Conservation (phyloP, 2,797 vertebrate species). For the Poeciliopsis infans region DNA sequence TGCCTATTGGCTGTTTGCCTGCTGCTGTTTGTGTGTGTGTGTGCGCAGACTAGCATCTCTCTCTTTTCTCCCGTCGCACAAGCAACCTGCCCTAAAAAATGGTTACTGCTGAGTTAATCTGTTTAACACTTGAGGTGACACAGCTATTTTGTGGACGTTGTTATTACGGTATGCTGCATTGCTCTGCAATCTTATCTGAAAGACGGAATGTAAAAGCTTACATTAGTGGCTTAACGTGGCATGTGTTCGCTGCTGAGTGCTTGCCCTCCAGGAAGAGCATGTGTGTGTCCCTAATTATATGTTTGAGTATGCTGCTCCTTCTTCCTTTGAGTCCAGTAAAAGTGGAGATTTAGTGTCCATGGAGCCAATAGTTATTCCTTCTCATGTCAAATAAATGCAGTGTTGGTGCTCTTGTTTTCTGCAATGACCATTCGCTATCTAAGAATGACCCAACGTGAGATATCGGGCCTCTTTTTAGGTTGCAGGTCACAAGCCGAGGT, state of each 20-base stretch:
- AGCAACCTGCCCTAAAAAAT: constrained; percentile 45
- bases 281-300: constrained; percentile 56
- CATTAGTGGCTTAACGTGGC: constrained; percentile 29
- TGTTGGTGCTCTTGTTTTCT: not conserved
- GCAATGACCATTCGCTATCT: not conserved
- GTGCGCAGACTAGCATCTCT: constrained; percentile 26
- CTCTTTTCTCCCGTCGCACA: constrained; percentile 32
- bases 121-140: constrained; percentile 28
- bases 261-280: constrained; percentile 50
- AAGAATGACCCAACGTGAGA: not conserved
- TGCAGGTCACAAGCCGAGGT: constrained; percentile 16
- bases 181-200: constrained; percentile 16
- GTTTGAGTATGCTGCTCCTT: constrained; percentile 35
- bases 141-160: constrained; percentile 10
- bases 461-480: not conserved
- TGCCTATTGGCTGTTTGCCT: constrained; percentile 66
- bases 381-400: not conserved
- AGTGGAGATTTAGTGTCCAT: constrained; percentile 51
- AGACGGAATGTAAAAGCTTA: constrained; percentile 38
- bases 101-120: constrained; percentile 33
- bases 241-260: constrained; percentile 46
- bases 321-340: constrained; percentile 41
- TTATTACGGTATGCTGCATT: constrained; percentile 8
- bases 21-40: constrained; percentile 31
- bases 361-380: constrained; percentile 36